Evolutionary conservation across 2,113 vertebrate genomes (phyloP).

Genomic region (Gymnocephalus cernua): DNA sequence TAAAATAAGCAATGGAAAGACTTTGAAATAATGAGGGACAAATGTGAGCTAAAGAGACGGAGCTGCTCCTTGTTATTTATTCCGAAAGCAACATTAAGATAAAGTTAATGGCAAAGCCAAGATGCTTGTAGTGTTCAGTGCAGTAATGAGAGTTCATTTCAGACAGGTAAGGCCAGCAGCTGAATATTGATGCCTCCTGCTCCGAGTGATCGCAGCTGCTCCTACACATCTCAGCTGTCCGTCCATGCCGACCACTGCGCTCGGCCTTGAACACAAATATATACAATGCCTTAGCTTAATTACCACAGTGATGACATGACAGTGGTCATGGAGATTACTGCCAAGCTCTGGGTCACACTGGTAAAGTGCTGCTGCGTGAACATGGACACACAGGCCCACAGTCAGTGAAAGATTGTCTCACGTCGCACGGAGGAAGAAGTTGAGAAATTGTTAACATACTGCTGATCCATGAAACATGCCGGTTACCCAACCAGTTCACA

Average conservation of each 20-base stretch:
- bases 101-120: slow-evolving; percentile 2
- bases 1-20: slow-evolving; percentile 21
- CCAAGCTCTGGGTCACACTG: slow-evolving; percentile 15
- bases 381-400: slow-evolving; percentile 11
- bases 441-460: slow-evolving; percentile 64
- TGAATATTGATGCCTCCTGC: slow-evolving; percentile 34
- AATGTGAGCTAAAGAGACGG: not conserved
- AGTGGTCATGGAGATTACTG: slow-evolving; percentile 37
- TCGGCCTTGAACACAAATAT: slow-evolving; percentile 52
- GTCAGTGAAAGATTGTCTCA: slow-evolving; percentile 50
- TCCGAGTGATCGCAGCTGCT: slow-evolving; percentile 57
- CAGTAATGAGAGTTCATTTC: not conserved
- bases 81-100: slow-evolving; percentile 12
- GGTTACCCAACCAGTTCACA: slow-evolving; percentile 38
- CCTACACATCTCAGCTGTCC: slow-evolving; percentile 27
- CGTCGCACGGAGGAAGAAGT: slow-evolving; percentile 43
- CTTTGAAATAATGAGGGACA: not conserved
- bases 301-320: slow-evolving; percentile 45
- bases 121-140: slow-evolving; percentile 9
- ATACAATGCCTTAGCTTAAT: slow-evolving; percentile 53
- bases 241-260: not conserved
- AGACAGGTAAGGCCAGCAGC: slow-evolving; percentile 35
- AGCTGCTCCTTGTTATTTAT: slow-evolving; percentile 18
- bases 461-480: slow-evolving; percentile 46
- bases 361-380: slow-evolving; percentile 25